Conservation (phyloP, 1,140 invertebrate genomes). For the Saxidomus purpurata region DNA sequence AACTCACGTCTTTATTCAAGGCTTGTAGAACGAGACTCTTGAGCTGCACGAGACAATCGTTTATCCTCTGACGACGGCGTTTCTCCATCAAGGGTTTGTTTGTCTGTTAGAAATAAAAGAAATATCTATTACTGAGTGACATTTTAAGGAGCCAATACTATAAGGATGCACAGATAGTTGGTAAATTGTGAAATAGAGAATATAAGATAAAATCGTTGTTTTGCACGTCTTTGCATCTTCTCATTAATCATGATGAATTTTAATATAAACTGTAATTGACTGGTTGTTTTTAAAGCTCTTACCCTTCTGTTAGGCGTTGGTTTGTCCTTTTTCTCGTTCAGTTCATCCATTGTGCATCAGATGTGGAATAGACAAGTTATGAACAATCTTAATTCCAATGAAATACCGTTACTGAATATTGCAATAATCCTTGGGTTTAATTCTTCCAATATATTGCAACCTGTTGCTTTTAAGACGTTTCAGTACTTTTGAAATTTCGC, state of each 20-base stretch:
- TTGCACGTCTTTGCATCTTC: no score
- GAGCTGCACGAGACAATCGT: constrained; percentile 94
- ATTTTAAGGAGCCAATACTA: no score
- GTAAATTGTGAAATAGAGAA: no score
- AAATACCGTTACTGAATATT: not conserved
- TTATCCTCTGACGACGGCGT: constrained; percentile 93
- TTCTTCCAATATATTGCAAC: constrained; percentile 26
- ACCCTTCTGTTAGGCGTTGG: constrained; percentile 18
- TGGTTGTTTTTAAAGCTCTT: no score
- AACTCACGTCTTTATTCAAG: constrained; percentile 88
- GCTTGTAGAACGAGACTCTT: constrained; percentile 94
- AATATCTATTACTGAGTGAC: no score
- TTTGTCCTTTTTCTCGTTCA: constrained; percentile 32
- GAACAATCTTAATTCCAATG: not conserved
- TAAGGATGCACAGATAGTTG: no score
- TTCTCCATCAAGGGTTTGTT: constrained; percentile 98
- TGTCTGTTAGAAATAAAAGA: constrained; percentile 89
- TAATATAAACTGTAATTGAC: no score
- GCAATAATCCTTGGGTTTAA: no score
- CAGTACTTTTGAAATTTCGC: constrained; percentile 27
- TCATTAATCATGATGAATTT: no score
- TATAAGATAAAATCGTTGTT: no score
- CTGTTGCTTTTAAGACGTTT: constrained; percentile 40
- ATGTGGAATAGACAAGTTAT: not conserved
- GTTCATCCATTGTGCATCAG: not conserved